A percentile compares a stretch with the other conserved stretches of the same genome.
Conservation (phyloP, 2,888 invertebrate genomes). For the Axea sp. region DNA sequence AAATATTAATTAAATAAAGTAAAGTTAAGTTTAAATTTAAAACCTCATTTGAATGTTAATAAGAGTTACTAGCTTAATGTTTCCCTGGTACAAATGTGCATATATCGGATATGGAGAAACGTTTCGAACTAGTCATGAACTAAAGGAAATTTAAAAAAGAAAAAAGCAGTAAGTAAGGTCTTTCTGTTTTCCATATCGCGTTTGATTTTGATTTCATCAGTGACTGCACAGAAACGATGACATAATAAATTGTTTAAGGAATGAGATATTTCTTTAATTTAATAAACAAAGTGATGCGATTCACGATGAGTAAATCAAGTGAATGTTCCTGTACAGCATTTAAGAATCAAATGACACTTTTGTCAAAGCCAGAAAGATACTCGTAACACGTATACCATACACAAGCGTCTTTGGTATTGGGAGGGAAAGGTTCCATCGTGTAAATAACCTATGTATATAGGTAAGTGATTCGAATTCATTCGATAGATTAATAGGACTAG, state of each 20-base stretch:
- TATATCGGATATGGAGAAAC: conserved; percentile 42
- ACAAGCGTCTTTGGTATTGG: conserved; percentile 71
- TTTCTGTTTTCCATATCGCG: too few relatives aligned
- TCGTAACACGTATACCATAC: conserved; percentile 58
- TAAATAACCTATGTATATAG: conserved; percentile 75
- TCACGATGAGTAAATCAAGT: conserved; percentile 69
- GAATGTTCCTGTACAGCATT: conserved; percentile 79
- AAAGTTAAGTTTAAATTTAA: too few relatives aligned
- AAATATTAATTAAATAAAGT: conserved; percentile 19
- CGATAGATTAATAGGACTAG: conserved; percentile 62
- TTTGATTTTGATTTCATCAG: too few relatives aligned
- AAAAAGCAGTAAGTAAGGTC: conserved; percentile 27
- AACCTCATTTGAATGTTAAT: conserved; percentile 17
- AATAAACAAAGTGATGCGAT: conserved; percentile 61
- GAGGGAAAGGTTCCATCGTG: conserved; percentile 72
- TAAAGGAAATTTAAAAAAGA: conserved; percentile 22
- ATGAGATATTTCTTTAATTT: too few relatives aligned
- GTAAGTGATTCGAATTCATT: conserved; percentile 63
- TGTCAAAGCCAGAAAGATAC: conserved; percentile 66
- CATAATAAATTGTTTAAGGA: too few relatives aligned
- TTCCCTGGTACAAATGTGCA: conserved; percentile 52
- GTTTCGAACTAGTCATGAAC: conserved; percentile 76
- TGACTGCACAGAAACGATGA: too few relatives aligned
- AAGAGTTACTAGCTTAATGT: conserved; percentile 52
- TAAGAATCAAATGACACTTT: conserved; percentile 77